Base-by-base conservation (phyloP, 2,797 vertebrate species). In the Molossus alvarezi region DNA sequence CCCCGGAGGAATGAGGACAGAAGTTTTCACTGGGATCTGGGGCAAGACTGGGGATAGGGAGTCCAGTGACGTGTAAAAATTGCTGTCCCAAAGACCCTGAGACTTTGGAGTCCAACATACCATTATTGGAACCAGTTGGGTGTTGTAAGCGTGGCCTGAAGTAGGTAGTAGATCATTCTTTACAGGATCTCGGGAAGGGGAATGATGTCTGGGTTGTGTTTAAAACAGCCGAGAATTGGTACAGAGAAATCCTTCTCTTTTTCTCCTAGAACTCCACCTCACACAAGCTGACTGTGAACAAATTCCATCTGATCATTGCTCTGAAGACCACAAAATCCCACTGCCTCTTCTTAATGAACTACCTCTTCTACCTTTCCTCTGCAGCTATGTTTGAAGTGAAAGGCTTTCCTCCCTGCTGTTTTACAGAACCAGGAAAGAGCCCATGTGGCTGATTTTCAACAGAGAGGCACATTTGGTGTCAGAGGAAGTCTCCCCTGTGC, bases 371-470 rank as follows among this genome's bases (percentile, higher is more conserved):
- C 25, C 62, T 95, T 60, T 72, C 33, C 12, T 72, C 37, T 20
- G 5, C 51, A 87, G 58, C 37, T 71, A 18, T 13, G 1, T 69
- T 58, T 67, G 13, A 45, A 89, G 27, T 64, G 80, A 86, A 91
- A 71, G 55, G 15, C 88, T 69, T 60, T 51, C 48, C 58, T 93
- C 62, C 64, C 45, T 29, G 80, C 71, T 60, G 20, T 84, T 91
- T 79, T 72, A 71, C 23, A 84, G 86, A 93, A 65, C 14, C 77
- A 53, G 48, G 29, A 27, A 65, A 71, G 82, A 71, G n/a, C 23
- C 84, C 41, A 71, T 55, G 80, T 41, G 64, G 58, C 55, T 89
- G 83, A 86, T 96, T 95, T 95, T 95, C 87, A 86, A 85, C 58
- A 95, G 64, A 93, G 41, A 65, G 60, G 48, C 48, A 48, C 67